Conservation (phyloP, 2,888 invertebrate species). For the Drosophila limbata region DNA sequence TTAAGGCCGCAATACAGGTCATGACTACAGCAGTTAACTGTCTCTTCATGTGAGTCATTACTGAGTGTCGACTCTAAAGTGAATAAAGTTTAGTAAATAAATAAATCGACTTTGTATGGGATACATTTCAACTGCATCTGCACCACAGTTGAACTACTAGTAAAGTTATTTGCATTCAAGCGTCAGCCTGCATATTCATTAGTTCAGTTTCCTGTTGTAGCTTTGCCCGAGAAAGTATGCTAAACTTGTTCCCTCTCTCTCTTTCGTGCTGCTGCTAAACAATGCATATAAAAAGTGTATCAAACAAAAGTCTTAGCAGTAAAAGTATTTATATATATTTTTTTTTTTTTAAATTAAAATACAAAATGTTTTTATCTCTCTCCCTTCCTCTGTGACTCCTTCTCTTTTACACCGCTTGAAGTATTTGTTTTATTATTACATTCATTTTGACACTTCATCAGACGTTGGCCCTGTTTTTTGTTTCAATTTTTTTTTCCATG, state of each 20-base stretch:
- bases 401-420: constrained; percentile 24
- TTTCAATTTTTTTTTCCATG: constrained; percentile 50
- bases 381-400: constrained; percentile 2
- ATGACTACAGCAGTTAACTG: constrained; percentile 51
- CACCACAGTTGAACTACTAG: constrained; percentile 14
- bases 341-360: constrained; percentile 39
- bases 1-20: constrained; percentile 47
- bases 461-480: constrained; percentile 76
- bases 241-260: constrained; percentile 14
- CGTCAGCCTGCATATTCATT: constrained; percentile 53
- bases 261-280: constrained; percentile 10
- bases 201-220: constrained; percentile 31
- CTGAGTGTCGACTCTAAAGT: constrained; percentile 17
- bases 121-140: constrained; percentile 4
- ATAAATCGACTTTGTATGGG: not conserved
- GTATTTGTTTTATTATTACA: constrained; percentile 77
- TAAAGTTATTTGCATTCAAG: constrained; percentile 28
- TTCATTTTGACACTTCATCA: constrained; percentile 82
- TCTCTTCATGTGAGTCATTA: constrained; percentile 32
- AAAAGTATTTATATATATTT: constrained; percentile 44
- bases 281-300: constrained; percentile 36
- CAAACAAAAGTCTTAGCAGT: constrained; percentile 60
- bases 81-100: constrained; percentile 13
- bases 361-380: constrained; percentile 52
- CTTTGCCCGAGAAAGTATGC: constrained; percentile 29